Base-by-base conservation (phyloP, 2,113 vertebrate species). In the Hiodon tergisus region DNA sequence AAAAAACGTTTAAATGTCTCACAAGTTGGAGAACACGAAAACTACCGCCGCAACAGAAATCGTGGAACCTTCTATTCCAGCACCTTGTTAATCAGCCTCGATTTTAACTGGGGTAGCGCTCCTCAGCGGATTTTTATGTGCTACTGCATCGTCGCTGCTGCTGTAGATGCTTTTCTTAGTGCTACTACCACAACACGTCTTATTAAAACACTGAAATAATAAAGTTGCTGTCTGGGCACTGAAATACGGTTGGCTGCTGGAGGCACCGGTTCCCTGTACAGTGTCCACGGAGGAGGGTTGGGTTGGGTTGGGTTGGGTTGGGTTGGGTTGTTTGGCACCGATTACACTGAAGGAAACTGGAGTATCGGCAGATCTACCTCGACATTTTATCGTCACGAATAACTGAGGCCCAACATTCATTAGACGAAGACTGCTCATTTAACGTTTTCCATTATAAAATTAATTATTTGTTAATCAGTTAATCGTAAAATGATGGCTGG, bases 131-230 rank as follows among this genome's bases (percentile, higher is more conserved):
- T 31, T 72, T 31, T 53, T 55, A 55, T 52, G 5, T 14, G 53
- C 5, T 31, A 8, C 16, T 58, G 69, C n/a, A 46, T 31, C 6
- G 69, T 16, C 14, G 70, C 70, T 17, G 70, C n/a, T 72, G 17
- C 70, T 48, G 54, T 31, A 31, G 31, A 31, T 31, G 31, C 31
- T 31, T 31, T 31, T 31, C 31, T 46, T 31, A 11, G 53, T 71
- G 69, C 69, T 10, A 13, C 69, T 70, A 17, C 69, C 46, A 60
- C 61, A 17, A 60, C 72, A 54, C 50, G 48, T 7, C 48, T 52
- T 73, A 63, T 73, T 47, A 73, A 16, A 73, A 48, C 72, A 50
- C 67, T 76, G 48, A 51, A 53, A 13, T 76, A 52, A 76, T 69
- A 67, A 67, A 69, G 67, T 55, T 70, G 67, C 57, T 47, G 58